Percentiles rank a stretch among this genome's conserved stretches.
Evolutionary conservation across 2,113 vertebrate species (phyloP).

Genomic region (Hyperopisus bebe): DNA sequence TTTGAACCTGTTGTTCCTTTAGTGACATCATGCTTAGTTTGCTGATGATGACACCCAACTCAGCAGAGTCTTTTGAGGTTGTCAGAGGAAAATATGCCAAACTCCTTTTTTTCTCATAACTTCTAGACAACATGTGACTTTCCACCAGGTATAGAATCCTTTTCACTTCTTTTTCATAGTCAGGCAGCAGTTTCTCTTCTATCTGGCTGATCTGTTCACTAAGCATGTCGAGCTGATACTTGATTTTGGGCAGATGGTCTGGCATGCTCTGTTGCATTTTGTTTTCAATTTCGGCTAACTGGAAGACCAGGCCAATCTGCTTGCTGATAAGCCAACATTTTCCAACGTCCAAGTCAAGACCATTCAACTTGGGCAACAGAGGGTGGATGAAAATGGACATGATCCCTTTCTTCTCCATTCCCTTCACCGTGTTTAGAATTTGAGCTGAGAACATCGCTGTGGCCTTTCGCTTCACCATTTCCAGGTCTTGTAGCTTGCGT

Average conservation of each 20-base stretch:
- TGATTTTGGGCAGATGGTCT: background rate
- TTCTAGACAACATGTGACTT: background rate
- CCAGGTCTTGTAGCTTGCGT: slow-evolving; percentile 3
- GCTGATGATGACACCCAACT: background rate
- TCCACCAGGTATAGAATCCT: background rate
- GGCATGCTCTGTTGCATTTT: background rate
- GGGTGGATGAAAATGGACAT: background rate
- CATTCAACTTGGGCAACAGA: background rate
- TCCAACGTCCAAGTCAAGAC: background rate
- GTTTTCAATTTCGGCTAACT: background rate
- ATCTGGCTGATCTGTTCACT: background rate
- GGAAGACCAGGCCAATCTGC: background rate
- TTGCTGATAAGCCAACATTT: background rate
- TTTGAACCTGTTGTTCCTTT: background rate
- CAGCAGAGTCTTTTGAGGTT: background rate
- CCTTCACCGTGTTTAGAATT: background rate
- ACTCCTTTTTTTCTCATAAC: background rate
- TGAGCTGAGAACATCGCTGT: background rate
- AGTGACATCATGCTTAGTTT: background rate
- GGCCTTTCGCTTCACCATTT: background rate
- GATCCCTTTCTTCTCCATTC: background rate
- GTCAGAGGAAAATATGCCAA: background rate
- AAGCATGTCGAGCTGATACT: background rate
- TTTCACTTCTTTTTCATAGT: background rate
- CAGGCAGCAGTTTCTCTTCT: background rate